Percentiles rank a stretch among this genome's conserved stretches.
Evolutionary conservation across 2,888 invertebrate species (phyloP).

Genomic region (Apamea epomidion): DNA sequence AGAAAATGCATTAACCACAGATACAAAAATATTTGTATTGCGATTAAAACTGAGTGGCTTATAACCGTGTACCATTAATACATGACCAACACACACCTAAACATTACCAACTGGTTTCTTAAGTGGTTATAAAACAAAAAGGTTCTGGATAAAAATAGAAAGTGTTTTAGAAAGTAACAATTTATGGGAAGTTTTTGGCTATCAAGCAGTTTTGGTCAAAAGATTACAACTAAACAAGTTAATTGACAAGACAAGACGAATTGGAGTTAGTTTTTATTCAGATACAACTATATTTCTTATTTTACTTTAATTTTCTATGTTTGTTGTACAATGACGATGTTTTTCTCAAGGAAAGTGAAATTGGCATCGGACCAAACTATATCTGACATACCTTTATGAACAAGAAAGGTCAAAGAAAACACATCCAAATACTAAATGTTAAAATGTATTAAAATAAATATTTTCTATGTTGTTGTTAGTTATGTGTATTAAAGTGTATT

Average conservation of each 20-base stretch:
- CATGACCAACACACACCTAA: background rate
- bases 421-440: constrained; percentile 59
- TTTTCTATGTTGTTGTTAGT: constrained; percentile 61
- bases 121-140: background rate
- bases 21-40: constrained; percentile 1
- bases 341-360: constrained; percentile 28
- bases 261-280: background rate
- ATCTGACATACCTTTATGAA: constrained; percentile 28
- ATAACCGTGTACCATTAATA: background rate
- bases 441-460: constrained; percentile 57
- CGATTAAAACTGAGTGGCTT: background rate
- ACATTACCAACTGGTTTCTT: background rate
- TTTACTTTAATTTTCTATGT: background rate
- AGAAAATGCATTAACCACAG: background rate
- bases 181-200: constrained; percentile 1
- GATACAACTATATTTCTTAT: background rate
- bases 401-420: constrained; percentile 49
- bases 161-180: constrained; percentile 35
- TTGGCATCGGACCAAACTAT: constrained; percentile 58
- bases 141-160: constrained; percentile 28
- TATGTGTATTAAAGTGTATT: constrained; percentile 32
- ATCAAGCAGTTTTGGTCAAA: background rate
- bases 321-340: constrained; percentile 4
- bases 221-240: background rate
- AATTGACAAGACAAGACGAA: background rate